Evolutionary conservation across 2,113 vertebrate genomes (phyloP).

Genomic region (Notechis scutatus): DNA sequence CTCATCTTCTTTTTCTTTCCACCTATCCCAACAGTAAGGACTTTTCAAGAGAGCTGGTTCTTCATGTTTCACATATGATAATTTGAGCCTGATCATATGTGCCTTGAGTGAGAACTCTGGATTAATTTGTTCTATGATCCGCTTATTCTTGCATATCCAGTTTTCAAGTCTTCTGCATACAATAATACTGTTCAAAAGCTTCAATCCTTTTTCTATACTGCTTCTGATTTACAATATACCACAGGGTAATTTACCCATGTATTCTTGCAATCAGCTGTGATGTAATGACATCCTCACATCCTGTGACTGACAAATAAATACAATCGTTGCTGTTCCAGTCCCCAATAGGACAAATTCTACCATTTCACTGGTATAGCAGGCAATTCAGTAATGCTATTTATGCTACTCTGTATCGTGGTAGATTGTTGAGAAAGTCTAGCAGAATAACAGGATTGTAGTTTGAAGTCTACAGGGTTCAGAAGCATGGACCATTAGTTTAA

Average conservation of each 20-base stretch:
- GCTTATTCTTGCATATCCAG: background rate
- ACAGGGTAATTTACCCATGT: background rate
- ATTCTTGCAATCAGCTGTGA: accelerated
- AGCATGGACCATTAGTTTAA: background rate
- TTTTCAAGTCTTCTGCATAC: background rate
- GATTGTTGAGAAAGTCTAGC: background rate
- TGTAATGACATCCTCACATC: background rate
- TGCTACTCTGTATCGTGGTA: background rate
- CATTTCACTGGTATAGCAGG: background rate
- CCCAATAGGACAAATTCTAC: background rate
- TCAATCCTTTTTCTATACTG: background rate
- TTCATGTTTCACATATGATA: background rate
- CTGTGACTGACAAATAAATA: background rate
- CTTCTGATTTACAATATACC: background rate
- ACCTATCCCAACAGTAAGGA: background rate
- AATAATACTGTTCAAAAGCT: background rate
- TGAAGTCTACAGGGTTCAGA: background rate
- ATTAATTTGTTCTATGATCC: background rate
- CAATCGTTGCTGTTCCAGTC: background rate
- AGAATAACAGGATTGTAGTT: background rate
- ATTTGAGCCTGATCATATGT: background rate
- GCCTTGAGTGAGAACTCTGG: background rate
- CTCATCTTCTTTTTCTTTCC: background rate
- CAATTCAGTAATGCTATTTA: background rate
- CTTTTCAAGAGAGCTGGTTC: background rate